Conservation (phyloP, 1,140 invertebrate genomes). For the Daktulosphaira vitifoliae region DNA sequence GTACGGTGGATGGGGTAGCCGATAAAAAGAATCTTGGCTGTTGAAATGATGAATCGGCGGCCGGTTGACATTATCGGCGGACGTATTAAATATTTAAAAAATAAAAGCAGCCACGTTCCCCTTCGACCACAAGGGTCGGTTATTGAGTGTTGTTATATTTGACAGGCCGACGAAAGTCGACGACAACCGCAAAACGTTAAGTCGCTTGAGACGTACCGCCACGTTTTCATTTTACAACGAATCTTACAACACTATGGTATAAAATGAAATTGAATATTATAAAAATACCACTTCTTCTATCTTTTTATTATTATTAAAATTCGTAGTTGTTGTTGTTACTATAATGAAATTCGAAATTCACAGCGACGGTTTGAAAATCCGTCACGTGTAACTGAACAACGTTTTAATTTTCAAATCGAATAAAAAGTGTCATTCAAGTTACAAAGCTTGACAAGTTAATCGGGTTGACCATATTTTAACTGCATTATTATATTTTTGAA, state of each 20-base stretch:
- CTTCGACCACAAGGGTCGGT: neutral
- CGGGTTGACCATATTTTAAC: no score
- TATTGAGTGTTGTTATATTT: conserved; percentile 24
- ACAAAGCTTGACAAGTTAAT: no score
- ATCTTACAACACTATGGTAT: neutral
- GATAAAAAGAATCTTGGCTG: conserved; percentile 24
- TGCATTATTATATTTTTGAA: no score
- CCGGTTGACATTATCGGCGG: conserved; percentile 14
- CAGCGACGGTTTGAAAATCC: neutral
- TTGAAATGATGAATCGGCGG: conserved; percentile 27
- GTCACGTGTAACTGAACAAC: no score
- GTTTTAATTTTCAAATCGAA: no score
- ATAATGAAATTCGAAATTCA: no score
- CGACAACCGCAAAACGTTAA: neutral
- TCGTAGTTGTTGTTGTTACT: no score
- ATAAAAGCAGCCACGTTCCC: neutral
- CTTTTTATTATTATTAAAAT: no score
- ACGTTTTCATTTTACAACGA: neutral
- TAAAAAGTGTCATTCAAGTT: no score
- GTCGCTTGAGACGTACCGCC: conserved; percentile 1
- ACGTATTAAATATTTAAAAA: conserved; percentile 21
- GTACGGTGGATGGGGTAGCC: conserved; percentile 7
- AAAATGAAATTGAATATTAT: no score
- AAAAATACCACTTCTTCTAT: no score
- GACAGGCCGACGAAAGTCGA: conserved; percentile 17